Base-by-base conservation (phyloP, 2,888 invertebrate species). In the Orthosia gothica region DNA sequence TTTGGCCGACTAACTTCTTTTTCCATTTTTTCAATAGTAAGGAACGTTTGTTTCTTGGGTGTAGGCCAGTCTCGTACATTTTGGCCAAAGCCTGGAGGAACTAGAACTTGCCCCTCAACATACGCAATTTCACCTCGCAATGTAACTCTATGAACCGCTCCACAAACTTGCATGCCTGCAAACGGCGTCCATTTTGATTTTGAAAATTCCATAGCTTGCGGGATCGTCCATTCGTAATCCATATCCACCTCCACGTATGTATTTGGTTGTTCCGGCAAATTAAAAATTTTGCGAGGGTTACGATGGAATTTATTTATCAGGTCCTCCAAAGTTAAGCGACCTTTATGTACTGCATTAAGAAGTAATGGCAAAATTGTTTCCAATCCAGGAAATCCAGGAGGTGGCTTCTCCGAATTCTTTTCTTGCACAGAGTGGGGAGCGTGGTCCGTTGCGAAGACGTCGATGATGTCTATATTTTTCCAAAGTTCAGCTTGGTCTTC, bases 161-260 rank as follows among this genome's bases (percentile, higher is more conserved):
- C 99, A 87, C 98, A 98, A 15, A 99, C 98, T 89, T 97, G 97
- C 95, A 97, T 97, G 1, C 99, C 99, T 40, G 98, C 98, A 93
- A 99, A 99, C 0, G 99, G 99, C 0, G 99, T 99, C 99, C 99
- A 99, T 86, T 98, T 98, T 0, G 99, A 98, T 95, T 99, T 99
- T 23, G 98, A 98, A 93, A 98, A 99, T 73, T 98, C 97, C 96
- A 98, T 98, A 40, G 97, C 97, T 49, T 97, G 97, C 0, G 99
- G 98, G 73, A 99, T 98, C 0, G 97, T 97, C 99, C 99, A 99
- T 94, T 99, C 98, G 87, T 98, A 98, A 91, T 99, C 99, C 96
- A 99, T 97, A 91, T 98, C 98, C 2, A 99, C 98, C 95, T 99
- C 99, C 15, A 99, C 98, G 91, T 99, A 99, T 0, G 99, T 99